Conservation (phyloP, 30 jellyfish, hydroid and myxozoan genomes). For the Morbakka virulenta region DNA sequence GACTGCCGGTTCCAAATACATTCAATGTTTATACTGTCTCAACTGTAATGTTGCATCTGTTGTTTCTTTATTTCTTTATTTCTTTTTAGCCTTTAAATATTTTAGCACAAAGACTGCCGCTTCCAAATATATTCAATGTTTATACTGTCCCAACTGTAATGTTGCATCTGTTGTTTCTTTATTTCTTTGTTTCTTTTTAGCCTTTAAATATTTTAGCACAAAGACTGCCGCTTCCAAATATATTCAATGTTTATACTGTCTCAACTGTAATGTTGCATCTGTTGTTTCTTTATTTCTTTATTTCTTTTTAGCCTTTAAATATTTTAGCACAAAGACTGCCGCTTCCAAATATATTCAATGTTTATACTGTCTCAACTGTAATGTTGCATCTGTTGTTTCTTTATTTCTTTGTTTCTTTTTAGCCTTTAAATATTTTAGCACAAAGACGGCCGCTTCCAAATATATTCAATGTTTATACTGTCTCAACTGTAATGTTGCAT, state of each 20-base stretch:
- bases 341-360: slow-evolving; percentile 67
- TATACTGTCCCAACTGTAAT: slow-evolving; percentile 87
- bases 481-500: slow-evolving; percentile 70
- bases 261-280: slow-evolving; percentile 83
- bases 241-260: slow-evolving; percentile 84
- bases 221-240: slow-evolving; percentile 91
- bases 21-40: slow-evolving; percentile 83
- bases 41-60: slow-evolving; percentile 50
- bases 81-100: slow-evolving; percentile 71
- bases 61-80: background rate
- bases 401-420: too few species aligned
- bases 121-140: slow-evolving; percentile 90
- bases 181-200: slow-evolving; percentile 68
- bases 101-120: slow-evolving; percentile 77
- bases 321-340: too few species aligned
- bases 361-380: slow-evolving; percentile 59
- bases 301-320: too few species aligned
- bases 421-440: too few species aligned
- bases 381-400: slow-evolving; percentile 80
- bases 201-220: slow-evolving; percentile 74
- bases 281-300: slow-evolving; percentile 66
- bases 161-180: background rate
- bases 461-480: slow-evolving; percentile 69
- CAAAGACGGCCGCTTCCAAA: slow-evolving; percentile 63
- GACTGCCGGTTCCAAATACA: slow-evolving; percentile 91